phyloP scores from a whole-genome alignment of 2,888 invertebrate species.

The Crepidodera aurea region DNA sequence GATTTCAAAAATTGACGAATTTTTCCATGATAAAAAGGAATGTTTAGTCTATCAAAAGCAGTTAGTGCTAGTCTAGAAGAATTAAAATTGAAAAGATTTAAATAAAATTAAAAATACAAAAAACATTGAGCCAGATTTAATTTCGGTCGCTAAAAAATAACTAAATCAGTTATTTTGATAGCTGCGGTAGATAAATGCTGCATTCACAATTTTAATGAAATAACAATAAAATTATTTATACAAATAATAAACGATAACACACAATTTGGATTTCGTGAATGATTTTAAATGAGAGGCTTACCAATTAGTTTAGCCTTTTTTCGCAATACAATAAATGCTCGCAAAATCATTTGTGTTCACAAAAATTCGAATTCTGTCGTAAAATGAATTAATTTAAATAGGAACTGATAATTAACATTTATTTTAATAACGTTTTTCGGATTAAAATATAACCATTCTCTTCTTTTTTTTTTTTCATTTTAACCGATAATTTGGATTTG shows the following conservation, averaged over 20 bases:
- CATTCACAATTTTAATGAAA: slow-evolving; percentile 11
- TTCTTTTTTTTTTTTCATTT: too few species aligned
- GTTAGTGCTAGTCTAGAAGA: too few species aligned
- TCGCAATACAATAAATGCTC: neutral
- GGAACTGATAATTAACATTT: too few species aligned
- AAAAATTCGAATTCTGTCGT: neutral
- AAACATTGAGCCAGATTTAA: neutral
- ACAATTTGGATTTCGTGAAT: slow-evolving; percentile 5
- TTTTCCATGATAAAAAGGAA: too few species aligned
- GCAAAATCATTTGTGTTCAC: neutral
- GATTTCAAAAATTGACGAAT: too few species aligned
- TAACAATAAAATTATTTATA: slow-evolving; percentile 19
- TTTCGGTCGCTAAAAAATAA: slow-evolving; percentile 2
- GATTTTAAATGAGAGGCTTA: neutral
- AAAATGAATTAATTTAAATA: neutral
- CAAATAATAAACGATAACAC: slow-evolving; percentile 8
- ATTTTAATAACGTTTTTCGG: too few species aligned
- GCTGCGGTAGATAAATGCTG: neutral
- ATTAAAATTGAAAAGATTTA: too few species aligned
- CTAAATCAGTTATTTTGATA: slow-evolving; percentile 7
- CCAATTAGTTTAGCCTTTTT: slow-evolving; percentile 1
- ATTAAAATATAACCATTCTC: too few species aligned
- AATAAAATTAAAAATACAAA: too few species aligned
- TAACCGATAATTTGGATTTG: too few species aligned
- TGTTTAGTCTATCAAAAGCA: too few species aligned